phyloP scores from a whole-genome alignment of 1,140 invertebrate genomes.

The Archegozetes longisetosus region DNA sequence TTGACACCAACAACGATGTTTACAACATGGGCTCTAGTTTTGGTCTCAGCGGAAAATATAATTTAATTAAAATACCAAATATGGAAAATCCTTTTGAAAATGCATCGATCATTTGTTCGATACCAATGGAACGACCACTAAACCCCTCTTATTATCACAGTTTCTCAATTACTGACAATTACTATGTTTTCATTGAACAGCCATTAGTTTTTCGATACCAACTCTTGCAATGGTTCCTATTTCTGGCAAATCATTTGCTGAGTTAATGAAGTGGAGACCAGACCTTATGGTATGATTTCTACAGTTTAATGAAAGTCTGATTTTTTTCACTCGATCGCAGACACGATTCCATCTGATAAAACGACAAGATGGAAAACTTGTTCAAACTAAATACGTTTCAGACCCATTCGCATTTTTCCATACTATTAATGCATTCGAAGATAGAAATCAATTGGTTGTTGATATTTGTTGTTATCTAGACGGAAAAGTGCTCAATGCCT shows the following conservation, averaged over 20 bases:
- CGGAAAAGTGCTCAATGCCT: conserved; percentile 32
- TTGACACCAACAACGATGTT: conserved; percentile 52
- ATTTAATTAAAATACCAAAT: conserved; percentile 13
- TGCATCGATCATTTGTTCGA: conserved; percentile 39
- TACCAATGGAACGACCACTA: conserved; percentile 53
- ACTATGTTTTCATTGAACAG: conserved; percentile 66
- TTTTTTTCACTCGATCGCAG: no score
- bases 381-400: conserved; percentile 36
- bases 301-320: no score
- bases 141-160: conserved; percentile 75
- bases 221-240: conserved; percentile 33
- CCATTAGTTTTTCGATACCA: conserved; percentile 47
- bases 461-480: conserved; percentile 70
- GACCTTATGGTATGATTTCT: no score
- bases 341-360: conserved; percentile 56
- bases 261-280: conserved; percentile 17
- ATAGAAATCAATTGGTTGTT: conserved; percentile 47
- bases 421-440: conserved; percentile 69
- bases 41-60: neutral
- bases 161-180: conserved; percentile 67
- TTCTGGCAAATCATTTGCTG: conserved; percentile 11
- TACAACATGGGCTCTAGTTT: conserved; percentile 48
- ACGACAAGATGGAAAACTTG: conserved; percentile 38
- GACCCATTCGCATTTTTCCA: conserved; percentile 70
- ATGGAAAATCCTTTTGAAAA: neutral